Conservation (phyloP, 2,797 vertebrate species). For the Hypotaenidia okinawae region DNA sequence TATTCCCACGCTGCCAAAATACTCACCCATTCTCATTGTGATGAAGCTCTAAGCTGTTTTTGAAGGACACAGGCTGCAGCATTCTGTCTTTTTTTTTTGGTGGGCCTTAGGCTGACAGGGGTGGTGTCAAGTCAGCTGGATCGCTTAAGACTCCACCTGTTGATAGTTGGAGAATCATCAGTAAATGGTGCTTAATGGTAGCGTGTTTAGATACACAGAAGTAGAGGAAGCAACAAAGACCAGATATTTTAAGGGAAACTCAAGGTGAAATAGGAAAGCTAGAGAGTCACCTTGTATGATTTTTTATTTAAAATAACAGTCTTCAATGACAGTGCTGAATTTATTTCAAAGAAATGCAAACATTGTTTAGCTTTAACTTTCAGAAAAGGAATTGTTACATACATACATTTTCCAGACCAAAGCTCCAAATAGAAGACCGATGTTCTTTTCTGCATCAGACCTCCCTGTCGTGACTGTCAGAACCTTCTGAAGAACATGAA, state of each 20-base stretch:
- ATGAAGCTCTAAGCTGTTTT: neutral
- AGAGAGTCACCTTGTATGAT: neutral
- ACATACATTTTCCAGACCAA: neutral
- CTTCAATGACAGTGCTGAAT: neutral
- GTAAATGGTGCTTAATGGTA: neutral
- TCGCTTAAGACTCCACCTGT: neutral
- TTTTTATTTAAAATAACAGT: neutral
- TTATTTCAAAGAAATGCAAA: neutral
- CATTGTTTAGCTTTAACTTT: neutral
- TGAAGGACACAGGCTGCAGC: neutral
- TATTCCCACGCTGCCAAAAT: neutral
- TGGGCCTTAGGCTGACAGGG: neutral
- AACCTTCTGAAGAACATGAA: neutral
- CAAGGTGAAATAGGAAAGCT: neutral
- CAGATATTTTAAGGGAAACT: neutral
- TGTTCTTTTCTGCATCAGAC: conserved; percentile 14
- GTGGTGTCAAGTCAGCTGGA: neutral
- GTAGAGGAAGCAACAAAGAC: neutral
- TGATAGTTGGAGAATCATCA: neutral
- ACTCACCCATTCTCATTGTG: neutral
- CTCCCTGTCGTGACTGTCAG: neutral
- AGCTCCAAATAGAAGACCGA: neutral
- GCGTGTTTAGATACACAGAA: neutral
- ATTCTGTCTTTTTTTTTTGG: neutral
- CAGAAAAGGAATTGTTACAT: neutral